Evolutionary conservation across 1,140 invertebrate genomes (phyloP), one percentile per base, ranked within the genome.

Genomic region (Ceratina australensis): DNA sequence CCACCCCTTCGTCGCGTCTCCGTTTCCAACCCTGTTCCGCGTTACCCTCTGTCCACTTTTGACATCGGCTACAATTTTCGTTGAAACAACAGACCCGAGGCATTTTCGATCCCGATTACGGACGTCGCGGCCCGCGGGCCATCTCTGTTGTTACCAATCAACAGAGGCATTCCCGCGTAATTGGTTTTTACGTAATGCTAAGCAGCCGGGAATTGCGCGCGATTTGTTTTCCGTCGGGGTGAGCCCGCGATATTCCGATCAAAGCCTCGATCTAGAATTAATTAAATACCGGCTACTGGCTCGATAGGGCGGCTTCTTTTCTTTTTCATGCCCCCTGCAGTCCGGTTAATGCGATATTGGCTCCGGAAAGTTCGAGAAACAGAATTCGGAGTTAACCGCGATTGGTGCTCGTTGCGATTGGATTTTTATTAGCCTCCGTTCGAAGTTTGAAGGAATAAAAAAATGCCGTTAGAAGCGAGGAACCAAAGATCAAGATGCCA

Each of bases 111-210:
- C 68, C 77, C 81, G 76, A 73, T 83, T 79, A 83, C 61, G 54
- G n/a, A 73, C 49, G 71, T 76, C 68, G 50, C 72, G 79, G 71
- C 79, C 81, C 63, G 80, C 65, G 79, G 80, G 86, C 80, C 85
- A 86, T 86, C 84, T 83, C 74, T 83, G 72, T 42, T 42, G 33
- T 82, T 86, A 69, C 75, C 84, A 82, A 86, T 86, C 85, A 83
- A 86, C 85, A 86, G 79, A 86, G 57, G 82, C 78, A 88, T 88
- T 85, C 86, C 84, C 82, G 80, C 84, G 86, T 89, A 89, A 90
- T 90, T 90, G 87, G 85, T 89, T 90, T 90, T 89, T 89, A 88
- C 88, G 87, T 86, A 86, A 89, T 88, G 88, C 85, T 89, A 88
- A 89, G 87, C 87, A 88, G 86, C 82, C 81, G 80, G 78, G 79